Base-by-base conservation (phyloP, 2,113 vertebrate species). In the Chrysochloris asiatica region DNA sequence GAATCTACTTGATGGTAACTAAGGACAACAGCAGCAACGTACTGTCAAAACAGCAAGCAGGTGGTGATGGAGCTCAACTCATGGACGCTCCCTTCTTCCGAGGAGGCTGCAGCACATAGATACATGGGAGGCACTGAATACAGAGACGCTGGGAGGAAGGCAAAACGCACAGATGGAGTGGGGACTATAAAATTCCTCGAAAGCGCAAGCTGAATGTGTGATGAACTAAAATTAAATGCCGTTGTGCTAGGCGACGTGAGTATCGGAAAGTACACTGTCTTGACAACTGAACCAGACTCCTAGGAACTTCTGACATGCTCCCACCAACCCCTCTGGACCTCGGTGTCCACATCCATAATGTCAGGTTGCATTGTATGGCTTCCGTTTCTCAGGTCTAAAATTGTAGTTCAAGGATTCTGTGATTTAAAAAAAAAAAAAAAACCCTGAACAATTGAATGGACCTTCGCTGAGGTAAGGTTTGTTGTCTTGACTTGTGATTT, bases 151-250 rank as follows among this genome's bases (percentile, higher is more conserved):
- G 48, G 85, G 80, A 38, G 95, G 59, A 87, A 26, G 93, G 96
- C 90, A 81, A 33, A 47, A 77, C 56, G 89, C 77, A 91, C 96
- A 97, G 94, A 96, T 86, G 90, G 95, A 93, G 84, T 72, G 94
- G 67, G 48, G 97, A 96, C 92, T 95, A 52, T 93, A 83, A 95
- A 83, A 94, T 97, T 96, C 94, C 94, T 96, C 86, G 96, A 96
- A 97, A 97, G 97, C 95, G 30, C 86, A 88, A 79, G 92, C 93
- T 56, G 72, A 10, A 36, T 96, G 94, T 94, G 94, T 95, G 96
- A 95, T 91, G 96, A 98, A 94, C 95, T 86, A 94, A 97, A 97
- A 97, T 97, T 96, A 98, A 97, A 96, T 67, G 91, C 0, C 17
- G 73, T 84, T 82, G 94, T 54, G 90, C 56, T 6, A 83, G 95